Base-by-base conservation (phyloP, 2,797 vertebrate genomes). In the Mormyrops boulengeri region DNA sequence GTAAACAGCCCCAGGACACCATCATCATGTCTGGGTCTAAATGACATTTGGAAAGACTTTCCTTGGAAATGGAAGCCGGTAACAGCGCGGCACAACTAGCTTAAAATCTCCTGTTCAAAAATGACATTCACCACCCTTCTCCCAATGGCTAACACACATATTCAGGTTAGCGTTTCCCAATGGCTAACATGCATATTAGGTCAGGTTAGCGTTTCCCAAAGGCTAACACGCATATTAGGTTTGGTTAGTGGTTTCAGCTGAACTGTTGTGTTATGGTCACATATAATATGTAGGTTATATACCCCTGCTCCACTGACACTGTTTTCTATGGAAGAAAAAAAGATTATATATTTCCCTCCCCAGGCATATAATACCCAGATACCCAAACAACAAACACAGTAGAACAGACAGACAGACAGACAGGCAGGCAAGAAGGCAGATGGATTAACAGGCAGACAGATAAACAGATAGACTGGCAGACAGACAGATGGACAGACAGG, bases 341-440 rank as follows among this genome's bases (percentile, higher is more conserved):
- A 41, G 7, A 82, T 38, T 9, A 41, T 44, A 44, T 47, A 82
- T 82, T 82, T n/a, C 38, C 34, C 73, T 26, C 47, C 84, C 19
- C 44, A 85, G 49, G n/a, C 49, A 85, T 88, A 88, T 88, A 87
- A 91, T 17, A 87, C 89, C 88, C 73, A 73, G 87, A 73, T 69
- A 60, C n/a, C n/a, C 77, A 19, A 47, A 82, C 14, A 38, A 11
- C 57, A 62, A 62, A 62, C 57, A 62, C 57, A 62, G n/a, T n/a
- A 60, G 57, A 62, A 82, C 34, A n/a, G 77, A 80, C 73, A 80
- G 22, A 66, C n/a, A 80, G 14, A 9, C 34, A 80, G 53, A 53
- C 52, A 53, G 52, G 19, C 17, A 55, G 41, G 41, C 41, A 53
- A 53, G 52, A 53, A 53, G 52, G 11, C 52, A 53, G 12, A 53